Conservation (phyloP, 2,113 vertebrate genomes). For the Xiphorhynchus elegans region DNA sequence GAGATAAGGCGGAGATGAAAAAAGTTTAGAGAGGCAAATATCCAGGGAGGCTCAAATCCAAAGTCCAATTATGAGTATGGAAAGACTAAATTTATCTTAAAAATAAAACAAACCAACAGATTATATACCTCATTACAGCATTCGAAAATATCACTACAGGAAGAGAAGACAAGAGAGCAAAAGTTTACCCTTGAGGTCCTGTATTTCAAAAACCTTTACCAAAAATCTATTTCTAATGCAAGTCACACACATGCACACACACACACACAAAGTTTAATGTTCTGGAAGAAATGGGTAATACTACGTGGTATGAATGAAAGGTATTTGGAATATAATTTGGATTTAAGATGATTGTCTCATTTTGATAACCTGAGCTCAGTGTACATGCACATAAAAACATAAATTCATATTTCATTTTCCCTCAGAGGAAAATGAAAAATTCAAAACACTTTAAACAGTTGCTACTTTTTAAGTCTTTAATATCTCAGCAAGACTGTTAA, state of each 20-base stretch:
- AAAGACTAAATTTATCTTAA: not conserved
- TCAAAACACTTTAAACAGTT: not conserved
- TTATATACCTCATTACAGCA: not conserved
- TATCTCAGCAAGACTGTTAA: not conserved
- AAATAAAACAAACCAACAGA: not conserved
- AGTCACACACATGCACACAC: not conserved
- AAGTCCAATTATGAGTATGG: not conserved
- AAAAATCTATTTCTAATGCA: not conserved
- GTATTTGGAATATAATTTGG: not conserved
- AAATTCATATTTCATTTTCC: not conserved
- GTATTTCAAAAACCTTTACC: not conserved
- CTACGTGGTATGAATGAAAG: not conserved
- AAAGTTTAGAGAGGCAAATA: not conserved
- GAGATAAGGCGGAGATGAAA: not conserved
- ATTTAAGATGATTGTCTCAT: not conserved
- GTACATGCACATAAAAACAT: not conserved
- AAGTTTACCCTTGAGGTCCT: not conserved
- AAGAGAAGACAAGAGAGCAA: not conserved
- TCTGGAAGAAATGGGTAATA: not conserved
- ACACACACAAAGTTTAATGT: not conserved
- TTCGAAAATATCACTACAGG: not conserved
- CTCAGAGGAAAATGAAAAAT: not conserved
- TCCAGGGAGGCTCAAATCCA: not conserved
- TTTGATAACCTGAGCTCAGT: not conserved
- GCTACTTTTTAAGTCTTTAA: not conserved